These are phyloP conservation scores for Anniella stebbinsi DNA, from an alignment of 2,797 vertebrate genomes.

Conservation along the genomic window DNA sequence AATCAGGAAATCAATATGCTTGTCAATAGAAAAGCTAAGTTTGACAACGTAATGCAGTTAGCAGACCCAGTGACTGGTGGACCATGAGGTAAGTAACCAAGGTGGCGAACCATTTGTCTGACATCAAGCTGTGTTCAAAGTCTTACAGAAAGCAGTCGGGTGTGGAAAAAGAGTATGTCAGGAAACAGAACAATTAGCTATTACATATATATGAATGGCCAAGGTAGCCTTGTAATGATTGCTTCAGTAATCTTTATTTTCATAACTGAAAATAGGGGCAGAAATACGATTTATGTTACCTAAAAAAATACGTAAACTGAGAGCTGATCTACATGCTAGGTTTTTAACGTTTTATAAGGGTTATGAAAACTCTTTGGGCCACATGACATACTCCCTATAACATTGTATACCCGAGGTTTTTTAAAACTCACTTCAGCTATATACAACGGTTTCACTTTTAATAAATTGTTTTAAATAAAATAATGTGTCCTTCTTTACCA, in stretches of 20 bases:
- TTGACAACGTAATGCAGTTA: conserved; percentile 76
- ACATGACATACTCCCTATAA: too few relatives aligned
- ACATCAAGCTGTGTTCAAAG: conserved; percentile 65
- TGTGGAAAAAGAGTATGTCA: background rate
- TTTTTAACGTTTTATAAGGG: too few relatives aligned
- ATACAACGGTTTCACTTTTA: too few relatives aligned
- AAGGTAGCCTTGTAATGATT: conserved; percentile 50
- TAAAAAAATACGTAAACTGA: background rate
- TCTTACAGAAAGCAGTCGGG: conserved; percentile 33
- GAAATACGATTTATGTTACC: background rate
- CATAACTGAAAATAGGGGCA: conserved; percentile 27
- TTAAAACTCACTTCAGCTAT: too few relatives aligned
- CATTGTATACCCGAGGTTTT: too few relatives aligned
- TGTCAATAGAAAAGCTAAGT: conserved; percentile 82
- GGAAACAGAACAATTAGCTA: background rate
- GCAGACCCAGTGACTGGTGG: conserved; percentile 68
- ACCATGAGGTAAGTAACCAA: conserved; percentile 70
- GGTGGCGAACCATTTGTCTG: conserved; percentile 64
- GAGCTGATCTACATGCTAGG: too few relatives aligned
- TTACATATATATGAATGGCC: conserved; percentile 30
- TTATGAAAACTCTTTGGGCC: too few relatives aligned
- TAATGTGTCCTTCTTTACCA: too few relatives aligned
- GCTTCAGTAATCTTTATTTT: conserved; percentile 50
- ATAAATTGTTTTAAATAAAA: too few relatives aligned
- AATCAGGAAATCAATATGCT: conserved; percentile 90